Conservation (phyloP, 2,888 invertebrate genomes). For the Amorpha juglandis region DNA sequence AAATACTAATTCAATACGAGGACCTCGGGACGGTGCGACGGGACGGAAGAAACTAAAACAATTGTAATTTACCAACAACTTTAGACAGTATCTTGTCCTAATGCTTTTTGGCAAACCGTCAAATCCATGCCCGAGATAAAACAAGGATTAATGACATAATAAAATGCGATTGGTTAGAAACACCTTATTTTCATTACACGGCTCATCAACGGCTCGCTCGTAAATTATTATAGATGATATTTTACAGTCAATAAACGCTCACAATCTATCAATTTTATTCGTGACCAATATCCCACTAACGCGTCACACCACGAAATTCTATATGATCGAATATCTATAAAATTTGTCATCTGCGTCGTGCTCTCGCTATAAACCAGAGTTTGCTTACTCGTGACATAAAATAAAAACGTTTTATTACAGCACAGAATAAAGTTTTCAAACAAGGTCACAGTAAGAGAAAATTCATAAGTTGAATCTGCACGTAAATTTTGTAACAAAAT, state of each 20-base stretch:
- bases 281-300: constrained; percentile 43
- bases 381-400: constrained; percentile 65
- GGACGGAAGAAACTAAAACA: constrained; percentile 7
- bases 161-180: constrained; percentile 32
- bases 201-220: constrained; percentile 35
- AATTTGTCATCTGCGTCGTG: constrained; percentile 55
- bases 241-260: constrained; percentile 39
- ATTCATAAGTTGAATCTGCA: constrained; percentile 60
- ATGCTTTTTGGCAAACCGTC: constrained; percentile 15
- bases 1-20: constrained; percentile 16
- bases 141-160: constrained; percentile 11
- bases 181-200: background rate
- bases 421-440: constrained; percentile 62
- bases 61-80: background rate
- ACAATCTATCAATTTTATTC: constrained; percentile 40
- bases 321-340: constrained; percentile 58
- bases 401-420: constrained; percentile 66
- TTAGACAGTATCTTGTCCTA: constrained; percentile 7
- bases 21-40: background rate
- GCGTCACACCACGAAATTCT: constrained; percentile 40
- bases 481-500: constrained; percentile 51
- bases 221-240: constrained; percentile 37
- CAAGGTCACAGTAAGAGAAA: constrained; percentile 64
- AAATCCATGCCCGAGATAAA: constrained; percentile 2
- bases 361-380: constrained; percentile 54